These are phyloP conservation scores for Antitype chi DNA, from an alignment of 2,888 invertebrate genomes.

Conservation along the genomic window DNA sequence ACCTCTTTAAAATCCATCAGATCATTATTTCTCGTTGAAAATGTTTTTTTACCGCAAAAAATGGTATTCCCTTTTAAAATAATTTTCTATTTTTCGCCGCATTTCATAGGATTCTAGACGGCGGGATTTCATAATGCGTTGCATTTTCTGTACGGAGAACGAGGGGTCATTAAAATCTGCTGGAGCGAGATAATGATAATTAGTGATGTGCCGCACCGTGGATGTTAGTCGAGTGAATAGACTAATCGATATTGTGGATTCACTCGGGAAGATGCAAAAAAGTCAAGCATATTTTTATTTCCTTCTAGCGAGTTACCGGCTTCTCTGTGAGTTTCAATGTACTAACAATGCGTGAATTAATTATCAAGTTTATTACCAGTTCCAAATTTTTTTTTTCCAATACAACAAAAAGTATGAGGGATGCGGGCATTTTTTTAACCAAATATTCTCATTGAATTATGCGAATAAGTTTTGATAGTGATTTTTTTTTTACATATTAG, in stretches of 20 bases:
- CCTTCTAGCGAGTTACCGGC: neutral
- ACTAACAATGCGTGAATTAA: neutral
- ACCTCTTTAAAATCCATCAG: constrained; percentile 20
- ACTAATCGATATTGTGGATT: constrained; percentile 37
- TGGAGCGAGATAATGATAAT: constrained; percentile 69
- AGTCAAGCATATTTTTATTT: neutral
- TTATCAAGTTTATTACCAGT: neutral
- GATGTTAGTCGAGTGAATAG: constrained; percentile 41
- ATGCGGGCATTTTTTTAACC: neutral
- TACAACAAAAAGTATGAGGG: neutral
- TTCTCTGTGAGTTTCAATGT: neutral
- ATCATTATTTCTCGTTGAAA: neutral
- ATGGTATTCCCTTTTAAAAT: constrained; percentile 35
- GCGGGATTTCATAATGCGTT: constrained; percentile 63
- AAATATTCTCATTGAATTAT: too few species aligned
- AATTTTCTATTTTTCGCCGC: constrained; percentile 52
- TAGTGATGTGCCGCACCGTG: constrained; percentile 47
- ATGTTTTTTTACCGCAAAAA: constrained; percentile 16
- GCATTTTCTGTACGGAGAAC: constrained; percentile 63
- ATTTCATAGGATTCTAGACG: constrained; percentile 59
- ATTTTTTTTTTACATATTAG: neutral
- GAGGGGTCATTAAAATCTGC: constrained; percentile 69
- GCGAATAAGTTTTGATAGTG: neutral
- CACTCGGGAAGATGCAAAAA: neutral
- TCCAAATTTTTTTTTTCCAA: neutral